Conservation (phyloP, 2,797 vertebrate genomes). For the Rousettus madagascariensis region DNA sequence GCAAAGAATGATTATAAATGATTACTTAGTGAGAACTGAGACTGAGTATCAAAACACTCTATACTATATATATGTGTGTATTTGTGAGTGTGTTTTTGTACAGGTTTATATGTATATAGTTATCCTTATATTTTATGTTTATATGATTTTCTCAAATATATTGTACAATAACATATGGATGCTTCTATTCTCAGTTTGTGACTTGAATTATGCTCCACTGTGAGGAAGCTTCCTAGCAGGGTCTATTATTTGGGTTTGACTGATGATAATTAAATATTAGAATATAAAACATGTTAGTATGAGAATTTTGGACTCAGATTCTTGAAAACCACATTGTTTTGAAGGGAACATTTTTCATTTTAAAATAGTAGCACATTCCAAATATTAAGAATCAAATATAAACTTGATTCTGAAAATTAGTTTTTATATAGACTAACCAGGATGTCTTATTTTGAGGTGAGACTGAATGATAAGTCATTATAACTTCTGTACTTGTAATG, state of each 20-base stretch:
- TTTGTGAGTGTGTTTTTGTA: background rate
- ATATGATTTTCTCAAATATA: background rate
- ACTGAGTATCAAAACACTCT: background rate
- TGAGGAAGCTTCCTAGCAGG: background rate
- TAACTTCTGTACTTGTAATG: background rate
- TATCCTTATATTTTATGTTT: background rate
- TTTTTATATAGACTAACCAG: background rate
- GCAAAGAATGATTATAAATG: background rate
- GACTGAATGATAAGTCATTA: background rate
- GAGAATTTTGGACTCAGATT: background rate
- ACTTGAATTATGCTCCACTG: background rate
- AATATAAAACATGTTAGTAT: background rate
- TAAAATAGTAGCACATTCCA: background rate
- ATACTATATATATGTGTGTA: background rate
- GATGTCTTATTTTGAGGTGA: background rate
- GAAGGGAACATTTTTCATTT: background rate
- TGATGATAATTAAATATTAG: background rate
- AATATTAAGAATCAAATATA: background rate
- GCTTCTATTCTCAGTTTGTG: background rate
- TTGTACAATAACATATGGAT: background rate
- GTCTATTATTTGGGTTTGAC: background rate
- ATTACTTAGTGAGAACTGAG: background rate
- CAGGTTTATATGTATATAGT: background rate
- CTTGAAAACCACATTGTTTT: background rate
- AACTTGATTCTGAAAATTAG: conserved; percentile 37